These are phyloP conservation scores for Heteractis magnifica DNA, from an alignment of 92 coral and sea anemone genomes.

Conservation along the genomic window DNA sequence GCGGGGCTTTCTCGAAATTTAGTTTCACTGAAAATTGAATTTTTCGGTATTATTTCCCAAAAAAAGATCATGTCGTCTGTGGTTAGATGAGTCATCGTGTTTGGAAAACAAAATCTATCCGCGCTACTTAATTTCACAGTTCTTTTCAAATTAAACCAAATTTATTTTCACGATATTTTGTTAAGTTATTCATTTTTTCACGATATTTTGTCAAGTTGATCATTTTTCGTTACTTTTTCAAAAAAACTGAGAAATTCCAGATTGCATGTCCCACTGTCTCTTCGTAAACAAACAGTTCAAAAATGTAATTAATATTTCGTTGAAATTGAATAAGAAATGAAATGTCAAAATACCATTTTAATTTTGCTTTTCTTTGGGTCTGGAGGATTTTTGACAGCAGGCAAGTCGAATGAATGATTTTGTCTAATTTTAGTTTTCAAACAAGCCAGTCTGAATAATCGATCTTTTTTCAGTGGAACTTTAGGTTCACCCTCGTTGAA, in stretches of 20 bases:
- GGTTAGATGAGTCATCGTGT: background rate
- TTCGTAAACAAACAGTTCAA: slow-evolving; percentile 1
- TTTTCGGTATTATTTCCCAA: background rate
- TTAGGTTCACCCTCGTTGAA: background rate
- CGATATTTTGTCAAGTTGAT: background rate
- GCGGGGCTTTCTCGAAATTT: background rate
- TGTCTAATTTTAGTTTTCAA: background rate
- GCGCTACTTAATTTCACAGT: background rate
- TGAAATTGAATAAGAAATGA: background rate
- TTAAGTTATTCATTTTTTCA: no score
- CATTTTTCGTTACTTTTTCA: background rate
- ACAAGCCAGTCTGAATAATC: background rate
- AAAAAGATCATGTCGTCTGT: background rate
- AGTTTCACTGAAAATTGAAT: background rate
- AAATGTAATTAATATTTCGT: background rate
- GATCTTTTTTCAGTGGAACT: background rate
- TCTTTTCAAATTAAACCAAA: no score
- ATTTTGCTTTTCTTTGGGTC: background rate
- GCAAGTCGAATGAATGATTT: background rate
- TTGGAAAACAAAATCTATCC: background rate
- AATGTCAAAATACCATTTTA: background rate
- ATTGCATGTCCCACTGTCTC: background rate
- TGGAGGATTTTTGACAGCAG: background rate
- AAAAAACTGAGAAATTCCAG: background rate
- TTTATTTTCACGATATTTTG: no score